Base-by-base conservation (phyloP, 2,888 invertebrate species). In the Helobdella robusta region DNA sequence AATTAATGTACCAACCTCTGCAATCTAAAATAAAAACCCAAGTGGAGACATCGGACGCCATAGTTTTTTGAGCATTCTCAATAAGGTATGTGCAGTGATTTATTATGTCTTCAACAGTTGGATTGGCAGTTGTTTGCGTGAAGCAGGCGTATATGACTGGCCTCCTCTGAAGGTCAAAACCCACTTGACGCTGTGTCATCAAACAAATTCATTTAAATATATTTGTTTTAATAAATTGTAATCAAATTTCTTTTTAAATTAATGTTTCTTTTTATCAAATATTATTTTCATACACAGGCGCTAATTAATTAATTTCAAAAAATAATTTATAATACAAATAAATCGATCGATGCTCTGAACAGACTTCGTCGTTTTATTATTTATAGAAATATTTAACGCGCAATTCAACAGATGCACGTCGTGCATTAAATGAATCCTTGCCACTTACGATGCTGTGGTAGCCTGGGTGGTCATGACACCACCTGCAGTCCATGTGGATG, bases 81-180 rank as follows among this genome's bases (percentile, higher is more conserved):
- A 76, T 72, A 20, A 77, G 68, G 68, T 75, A 77, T 18, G 75
- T 73, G 18, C 74, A 71, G 67, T 78, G 78, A 20, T 72, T 71
- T 11, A 77, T 66, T 2, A 75, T 69, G 70, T 78, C 77, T 6
- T 78, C 76, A 3, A 71, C 72, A 0, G 69, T 69, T 65, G 74
- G 74, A 40, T 72, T 72, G 59, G 72, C 70, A 2, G 74, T 72
- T 8, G 75, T 74, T 69, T 78, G 78, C 18, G 73, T 72, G 67
- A 77, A 78, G 66, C 72, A 75, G 8, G 75, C 71, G 69, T 78
- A 78, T n/a, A 77, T 70, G 18, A 78, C 76, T 15, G 78, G 77
- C 20, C 77, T 69, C 1, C 74, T 75, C 4, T 67, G 59, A 61
- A 73, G 72, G 67, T 78, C 78, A 69, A 74, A 74, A 0, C 78